Percentiles rank a stretch among this genome's conserved stretches.
These are phyloP conservation scores for Dolichomitus sp. DNA, from an alignment of 2,888 invertebrate genomes.

Conservation along the genomic window DNA sequence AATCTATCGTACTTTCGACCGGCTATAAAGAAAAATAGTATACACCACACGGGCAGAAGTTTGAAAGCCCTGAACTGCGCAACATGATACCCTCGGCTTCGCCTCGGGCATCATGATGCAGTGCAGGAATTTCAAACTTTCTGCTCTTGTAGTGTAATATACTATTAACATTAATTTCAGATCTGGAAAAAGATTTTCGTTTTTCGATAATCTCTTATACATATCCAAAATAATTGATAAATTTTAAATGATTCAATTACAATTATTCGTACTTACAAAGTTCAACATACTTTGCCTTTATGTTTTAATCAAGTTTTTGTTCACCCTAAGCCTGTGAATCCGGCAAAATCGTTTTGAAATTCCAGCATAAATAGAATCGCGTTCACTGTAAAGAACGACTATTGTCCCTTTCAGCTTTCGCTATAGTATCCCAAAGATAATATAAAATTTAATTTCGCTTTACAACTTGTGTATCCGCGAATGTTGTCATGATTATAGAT, in stretches of 20 bases:
- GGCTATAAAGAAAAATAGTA: too few relatives aligned
- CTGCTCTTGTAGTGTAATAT: too few relatives aligned
- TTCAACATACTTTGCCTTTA: neutral
- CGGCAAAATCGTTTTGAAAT: slow-evolving; percentile 32
- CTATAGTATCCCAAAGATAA: neutral
- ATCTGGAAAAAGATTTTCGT: neutral
- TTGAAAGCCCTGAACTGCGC: too few relatives aligned
- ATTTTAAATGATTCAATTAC: neutral
- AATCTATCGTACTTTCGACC: too few relatives aligned
- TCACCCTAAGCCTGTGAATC: neutral
- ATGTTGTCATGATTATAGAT: slow-evolving; percentile 13
- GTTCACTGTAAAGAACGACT: slow-evolving; percentile 47
- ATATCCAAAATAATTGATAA: neutral
- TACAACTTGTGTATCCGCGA: slow-evolving; percentile 63
- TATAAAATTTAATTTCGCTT: slow-evolving; percentile 69
- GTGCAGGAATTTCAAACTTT: too few relatives aligned
- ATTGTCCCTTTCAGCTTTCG: slow-evolving; percentile 14
- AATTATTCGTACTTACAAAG: neutral
- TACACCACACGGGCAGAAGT: too few relatives aligned
- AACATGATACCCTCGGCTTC: too few relatives aligned
- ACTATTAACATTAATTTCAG: too few relatives aligned
- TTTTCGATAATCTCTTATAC: neutral
- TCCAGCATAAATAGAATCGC: slow-evolving; percentile 22
- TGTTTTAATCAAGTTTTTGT: neutral
- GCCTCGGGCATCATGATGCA: too few relatives aligned